Conservation (phyloP, 2,888 invertebrate species). For the Dolichopus griseipennis region DNA sequence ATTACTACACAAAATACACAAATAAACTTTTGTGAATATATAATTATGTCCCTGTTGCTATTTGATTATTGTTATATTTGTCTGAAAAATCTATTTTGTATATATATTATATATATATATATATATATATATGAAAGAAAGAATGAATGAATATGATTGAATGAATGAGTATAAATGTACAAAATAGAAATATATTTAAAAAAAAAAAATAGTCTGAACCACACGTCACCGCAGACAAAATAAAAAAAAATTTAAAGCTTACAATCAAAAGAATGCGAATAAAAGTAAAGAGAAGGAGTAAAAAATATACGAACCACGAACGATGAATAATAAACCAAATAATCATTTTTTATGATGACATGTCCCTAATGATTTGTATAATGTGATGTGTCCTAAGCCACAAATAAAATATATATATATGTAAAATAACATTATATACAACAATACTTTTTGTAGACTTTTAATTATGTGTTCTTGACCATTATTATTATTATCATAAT, state of each 20-base stretch:
- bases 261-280: no score
- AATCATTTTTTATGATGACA: neutral
- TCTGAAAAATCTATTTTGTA: neutral
- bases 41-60: neutral
- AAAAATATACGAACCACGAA: no score
- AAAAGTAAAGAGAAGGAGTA: neutral
- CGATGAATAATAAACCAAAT: no score
- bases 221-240: conserved; percentile 2
- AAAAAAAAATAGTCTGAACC: neutral
- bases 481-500: neutral
- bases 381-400: neutral
- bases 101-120: neutral
- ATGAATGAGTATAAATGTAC: no score
- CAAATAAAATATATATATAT: neutral
- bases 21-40: neutral
- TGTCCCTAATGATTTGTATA: neutral
- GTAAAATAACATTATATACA: neutral
- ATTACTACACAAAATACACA: neutral
- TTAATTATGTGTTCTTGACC: conserved; percentile 6
- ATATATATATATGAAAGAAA: no score
- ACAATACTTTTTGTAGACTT: neutral
- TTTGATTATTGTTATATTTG: neutral
- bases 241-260: no score
- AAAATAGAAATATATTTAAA: neutral
- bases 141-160: no score